These are phyloP conservation scores for Marronus borbonicus DNA, from an alignment of 2,888 invertebrate species.

Conservation along the genomic window DNA sequence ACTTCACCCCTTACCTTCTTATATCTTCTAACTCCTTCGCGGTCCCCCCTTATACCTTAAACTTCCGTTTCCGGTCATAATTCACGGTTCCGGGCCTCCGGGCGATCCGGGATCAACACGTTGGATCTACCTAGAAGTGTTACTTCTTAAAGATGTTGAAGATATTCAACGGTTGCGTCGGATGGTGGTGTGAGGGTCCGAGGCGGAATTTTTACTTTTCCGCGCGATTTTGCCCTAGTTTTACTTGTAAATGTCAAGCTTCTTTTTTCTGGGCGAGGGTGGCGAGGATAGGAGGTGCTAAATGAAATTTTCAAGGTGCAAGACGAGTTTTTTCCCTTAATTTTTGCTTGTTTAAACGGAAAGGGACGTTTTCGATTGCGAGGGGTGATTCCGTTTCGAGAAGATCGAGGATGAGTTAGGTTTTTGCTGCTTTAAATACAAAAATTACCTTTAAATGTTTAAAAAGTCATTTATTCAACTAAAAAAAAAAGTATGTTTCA, in stretches of 20 bases:
- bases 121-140: slow-evolving; percentile 27
- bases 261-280: background rate
- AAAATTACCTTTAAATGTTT: too few species aligned
- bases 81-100: slow-evolving; percentile 28
- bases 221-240: too few species aligned
- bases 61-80: slow-evolving; percentile 41
- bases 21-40: background rate
- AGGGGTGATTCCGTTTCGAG: background rate
- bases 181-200: background rate
- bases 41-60: background rate
- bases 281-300: background rate
- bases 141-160: slow-evolving; percentile 25
- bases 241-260: too few species aligned
- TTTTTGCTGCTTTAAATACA: too few species aligned
- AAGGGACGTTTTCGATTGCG: background rate
- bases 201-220: too few species aligned
- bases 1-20: background rate
- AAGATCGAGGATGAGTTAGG: too few species aligned
- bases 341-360: slow-evolving; percentile 1
- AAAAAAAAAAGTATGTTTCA: too few species aligned
- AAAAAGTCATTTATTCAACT: too few species aligned
- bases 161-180: slow-evolving; percentile 2
- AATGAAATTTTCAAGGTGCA: slow-evolving; percentile 9
- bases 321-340: background rate
- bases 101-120: slow-evolving; percentile 32